Percentiles rank a stretch among this genome's conserved stretches.
These are phyloP conservation scores for Melinaea menophilus DNA, from an alignment of 2,888 invertebrate genomes.

Conservation along the genomic window DNA sequence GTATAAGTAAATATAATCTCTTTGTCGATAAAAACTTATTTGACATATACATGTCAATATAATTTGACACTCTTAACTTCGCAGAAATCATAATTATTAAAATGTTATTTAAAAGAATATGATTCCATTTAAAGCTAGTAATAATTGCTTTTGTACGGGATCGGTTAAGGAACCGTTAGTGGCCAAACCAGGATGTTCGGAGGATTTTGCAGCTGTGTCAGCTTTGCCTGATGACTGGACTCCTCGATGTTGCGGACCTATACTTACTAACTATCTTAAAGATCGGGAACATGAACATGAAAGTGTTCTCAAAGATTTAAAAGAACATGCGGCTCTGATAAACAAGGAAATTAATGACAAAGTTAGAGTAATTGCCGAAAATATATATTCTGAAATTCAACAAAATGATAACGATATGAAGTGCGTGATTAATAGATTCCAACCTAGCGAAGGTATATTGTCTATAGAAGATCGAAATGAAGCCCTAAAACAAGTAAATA, in stretches of 20 bases:
- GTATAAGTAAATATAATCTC: too few species aligned
- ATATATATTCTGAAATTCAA: constrained; percentile 47
- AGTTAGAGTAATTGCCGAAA: constrained; percentile 48
- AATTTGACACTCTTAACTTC: too few species aligned
- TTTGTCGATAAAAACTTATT: too few species aligned
- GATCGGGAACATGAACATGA: constrained; percentile 48
- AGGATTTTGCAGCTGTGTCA: constrained; percentile 56
- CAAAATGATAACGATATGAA: constrained; percentile 50
- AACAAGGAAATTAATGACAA: constrained; percentile 50
- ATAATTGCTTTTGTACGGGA: constrained; percentile 14
- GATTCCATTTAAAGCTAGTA: neutral
- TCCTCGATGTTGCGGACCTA: constrained; percentile 50
- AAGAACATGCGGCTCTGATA: constrained; percentile 37
- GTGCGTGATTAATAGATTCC: constrained; percentile 41
- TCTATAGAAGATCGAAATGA: constrained; percentile 36
- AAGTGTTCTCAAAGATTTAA: constrained; percentile 39
- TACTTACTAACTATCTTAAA: constrained; percentile 54
- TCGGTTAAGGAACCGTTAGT: constrained; percentile 28
- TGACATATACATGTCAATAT: too few species aligned
- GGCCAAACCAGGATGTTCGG: constrained; percentile 45
- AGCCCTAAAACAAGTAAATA: constrained; percentile 41
- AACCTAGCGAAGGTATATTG: constrained; percentile 27
- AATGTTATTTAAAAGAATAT: neutral
- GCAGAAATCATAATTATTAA: neutral
- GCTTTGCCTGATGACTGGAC: constrained; percentile 55